Evolutionary conservation across 2,797 vertebrate species (phyloP).

Genomic region (Gymnoscopelus microlampas): DNA sequence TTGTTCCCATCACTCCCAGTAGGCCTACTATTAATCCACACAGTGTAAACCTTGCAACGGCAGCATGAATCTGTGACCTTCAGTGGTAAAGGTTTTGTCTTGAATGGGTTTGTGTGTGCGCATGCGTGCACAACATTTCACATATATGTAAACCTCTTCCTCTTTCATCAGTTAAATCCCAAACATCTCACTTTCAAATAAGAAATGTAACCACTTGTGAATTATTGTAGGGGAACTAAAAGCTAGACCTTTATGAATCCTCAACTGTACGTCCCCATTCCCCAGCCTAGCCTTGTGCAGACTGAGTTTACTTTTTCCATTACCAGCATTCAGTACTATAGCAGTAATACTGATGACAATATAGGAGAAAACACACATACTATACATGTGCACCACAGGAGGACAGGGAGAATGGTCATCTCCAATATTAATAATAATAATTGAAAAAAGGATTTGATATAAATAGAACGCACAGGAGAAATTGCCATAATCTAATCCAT

Average conservation of each 20-base stretch:
- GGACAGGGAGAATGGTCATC: too few relatives aligned
- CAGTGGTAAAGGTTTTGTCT: not conserved
- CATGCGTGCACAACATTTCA: not conserved
- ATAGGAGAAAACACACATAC: too few relatives aligned
- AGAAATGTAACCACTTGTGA: slow-evolving; percentile 15
- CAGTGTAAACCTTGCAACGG: slow-evolving; percentile 4
- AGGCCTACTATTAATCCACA: slow-evolving; percentile 13
- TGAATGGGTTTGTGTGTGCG: not conserved
- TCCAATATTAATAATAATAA: too few relatives aligned
- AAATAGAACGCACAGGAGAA: too few relatives aligned
- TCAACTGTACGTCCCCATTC: not conserved
- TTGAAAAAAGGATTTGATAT: too few relatives aligned
- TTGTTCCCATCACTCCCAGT: slow-evolving; percentile 37
- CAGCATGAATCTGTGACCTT: slow-evolving; percentile 3
- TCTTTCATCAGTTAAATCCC: slow-evolving; percentile 50
- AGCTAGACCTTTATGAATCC: not conserved
- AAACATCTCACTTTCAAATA: not conserved
- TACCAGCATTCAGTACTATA: too few relatives aligned
- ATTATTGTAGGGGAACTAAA: slow-evolving; percentile 1
- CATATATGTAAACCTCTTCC: slow-evolving; percentile 46
- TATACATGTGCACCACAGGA: too few relatives aligned
- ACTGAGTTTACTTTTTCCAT: too few relatives aligned
- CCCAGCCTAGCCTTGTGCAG: too few relatives aligned
- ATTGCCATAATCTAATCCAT: too few relatives aligned
- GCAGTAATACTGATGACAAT: too few relatives aligned